Conservation (phyloP, 2,113 vertebrate genomes). For the Archilochus colubris region DNA sequence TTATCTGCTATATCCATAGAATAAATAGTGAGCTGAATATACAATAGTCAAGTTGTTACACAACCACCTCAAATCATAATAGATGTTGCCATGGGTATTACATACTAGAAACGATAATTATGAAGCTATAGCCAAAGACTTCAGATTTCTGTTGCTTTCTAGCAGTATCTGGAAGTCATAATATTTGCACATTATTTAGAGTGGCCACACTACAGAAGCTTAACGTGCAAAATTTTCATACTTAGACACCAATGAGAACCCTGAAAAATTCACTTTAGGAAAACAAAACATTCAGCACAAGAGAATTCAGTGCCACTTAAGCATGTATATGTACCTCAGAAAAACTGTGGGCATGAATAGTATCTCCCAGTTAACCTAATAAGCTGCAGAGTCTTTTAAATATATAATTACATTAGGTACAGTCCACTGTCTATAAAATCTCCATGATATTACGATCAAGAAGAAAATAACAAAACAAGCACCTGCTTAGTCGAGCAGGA, state of each 20-base stretch:
- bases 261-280: conserved; percentile 1
- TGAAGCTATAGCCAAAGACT: not conserved
- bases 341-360: not conserved
- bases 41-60: not conserved
- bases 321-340: not conserved
- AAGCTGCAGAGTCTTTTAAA: not conserved
- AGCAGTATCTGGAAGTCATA: not conserved
- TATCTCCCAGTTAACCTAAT: not conserved
- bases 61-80: not conserved
- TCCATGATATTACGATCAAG: not conserved
- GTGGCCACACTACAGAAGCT: not conserved
- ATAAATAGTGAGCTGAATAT: conserved; percentile 5
- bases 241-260: not conserved
- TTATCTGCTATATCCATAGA: not conserved
- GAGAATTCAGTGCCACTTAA: not conserved
- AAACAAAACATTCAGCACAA: not conserved
- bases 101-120: not conserved
- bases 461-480: not conserved
- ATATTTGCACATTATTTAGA: not conserved
- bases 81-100: not conserved
- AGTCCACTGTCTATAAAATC: not conserved
- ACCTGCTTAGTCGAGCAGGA: not conserved
- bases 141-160: not conserved
- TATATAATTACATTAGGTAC: not conserved
- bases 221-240: not conserved